phyloP scores from a whole-genome alignment of 2,888 invertebrate species.

The Hypercompe scribonia region DNA sequence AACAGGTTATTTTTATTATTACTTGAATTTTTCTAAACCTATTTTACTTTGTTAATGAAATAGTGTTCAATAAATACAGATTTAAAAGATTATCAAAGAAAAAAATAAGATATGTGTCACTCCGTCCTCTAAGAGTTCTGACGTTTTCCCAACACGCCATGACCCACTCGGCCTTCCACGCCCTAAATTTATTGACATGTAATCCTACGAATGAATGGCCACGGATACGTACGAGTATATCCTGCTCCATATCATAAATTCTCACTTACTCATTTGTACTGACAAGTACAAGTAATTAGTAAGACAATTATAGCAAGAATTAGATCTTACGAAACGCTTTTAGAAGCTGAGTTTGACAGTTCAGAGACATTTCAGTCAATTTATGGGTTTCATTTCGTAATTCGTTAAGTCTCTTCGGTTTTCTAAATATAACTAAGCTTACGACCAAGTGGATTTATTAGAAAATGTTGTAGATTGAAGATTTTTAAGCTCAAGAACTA shows the following conservation, averaged over 20 bases:
- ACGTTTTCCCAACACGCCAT: conserved; percentile 19
- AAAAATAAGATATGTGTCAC: background rate
- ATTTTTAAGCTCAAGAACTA: too few species aligned
- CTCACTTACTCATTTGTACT: conserved; percentile 33
- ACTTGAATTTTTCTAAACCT: too few species aligned
- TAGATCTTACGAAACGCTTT: conserved; percentile 37
- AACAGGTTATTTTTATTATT: too few species aligned
- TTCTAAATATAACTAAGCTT: conserved; percentile 29
- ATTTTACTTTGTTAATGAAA: too few species aligned
- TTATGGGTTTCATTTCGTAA: conserved; percentile 39
- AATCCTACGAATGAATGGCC: conserved; percentile 46
- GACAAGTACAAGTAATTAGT: conserved; percentile 37
- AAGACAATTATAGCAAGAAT: conserved; percentile 23
- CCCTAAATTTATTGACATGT: conserved; percentile 39
- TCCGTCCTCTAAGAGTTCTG: conserved; percentile 9
- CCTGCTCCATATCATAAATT: conserved; percentile 39
- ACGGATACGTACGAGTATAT: conserved; percentile 43
- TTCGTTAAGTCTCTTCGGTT: conserved; percentile 22
- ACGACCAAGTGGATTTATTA: conserved; percentile 27
- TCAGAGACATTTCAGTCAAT: conserved; percentile 24
- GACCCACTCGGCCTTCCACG: conserved; percentile 51
- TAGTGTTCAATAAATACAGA: too few species aligned
- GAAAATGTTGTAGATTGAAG: conserved; percentile 8
- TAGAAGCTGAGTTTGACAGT: conserved; percentile 25
- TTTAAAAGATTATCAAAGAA: too few species aligned